phyloP scores from a whole-genome alignment of 2,888 invertebrate species.

The Cepaea hortensis region DNA sequence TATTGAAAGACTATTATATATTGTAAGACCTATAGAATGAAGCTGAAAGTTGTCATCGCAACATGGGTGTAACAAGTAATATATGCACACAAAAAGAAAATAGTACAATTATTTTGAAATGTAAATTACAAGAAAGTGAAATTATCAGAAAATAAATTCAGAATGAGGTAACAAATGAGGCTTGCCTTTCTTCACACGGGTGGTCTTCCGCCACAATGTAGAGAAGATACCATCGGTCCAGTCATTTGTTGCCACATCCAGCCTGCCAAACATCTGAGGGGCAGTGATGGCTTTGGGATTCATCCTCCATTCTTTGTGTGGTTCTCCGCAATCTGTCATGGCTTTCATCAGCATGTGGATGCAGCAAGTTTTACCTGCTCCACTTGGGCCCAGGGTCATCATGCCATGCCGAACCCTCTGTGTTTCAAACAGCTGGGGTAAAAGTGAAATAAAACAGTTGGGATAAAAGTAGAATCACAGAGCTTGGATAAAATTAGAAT shows the following conservation, averaged over 20 bases:
- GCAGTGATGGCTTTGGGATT: constrained; percentile 98
- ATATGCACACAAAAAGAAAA: too few species aligned
- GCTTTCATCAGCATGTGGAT: constrained; percentile 93
- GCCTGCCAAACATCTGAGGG: constrained; percentile 96
- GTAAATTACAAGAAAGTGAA: too few species aligned
- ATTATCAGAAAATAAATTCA: neutral
- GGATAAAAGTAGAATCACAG: too few species aligned
- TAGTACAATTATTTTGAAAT: too few species aligned
- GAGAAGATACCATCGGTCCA: constrained; percentile 99
- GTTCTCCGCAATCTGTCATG: constrained; percentile 88
- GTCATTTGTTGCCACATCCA: constrained; percentile 97
- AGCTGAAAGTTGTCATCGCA: too few species aligned
- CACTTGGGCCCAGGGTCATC: constrained; percentile 93
- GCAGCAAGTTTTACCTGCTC: constrained; percentile 95
- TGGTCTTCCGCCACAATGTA: constrained; percentile 94
- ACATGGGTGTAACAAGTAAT: too few species aligned
- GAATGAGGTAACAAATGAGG: neutral
- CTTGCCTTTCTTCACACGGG: constrained; percentile 86
- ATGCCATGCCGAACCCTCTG: constrained; percentile 79
- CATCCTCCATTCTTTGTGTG: constrained; percentile 96
- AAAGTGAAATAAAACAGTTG: too few species aligned
- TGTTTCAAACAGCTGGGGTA: constrained; percentile 75
- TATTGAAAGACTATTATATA: too few species aligned
- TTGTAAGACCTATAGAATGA: too few species aligned
- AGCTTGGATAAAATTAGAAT: too few species aligned